Conservation (phyloP, 2,113 vertebrate species). For the Balaeniceps rex region DNA sequence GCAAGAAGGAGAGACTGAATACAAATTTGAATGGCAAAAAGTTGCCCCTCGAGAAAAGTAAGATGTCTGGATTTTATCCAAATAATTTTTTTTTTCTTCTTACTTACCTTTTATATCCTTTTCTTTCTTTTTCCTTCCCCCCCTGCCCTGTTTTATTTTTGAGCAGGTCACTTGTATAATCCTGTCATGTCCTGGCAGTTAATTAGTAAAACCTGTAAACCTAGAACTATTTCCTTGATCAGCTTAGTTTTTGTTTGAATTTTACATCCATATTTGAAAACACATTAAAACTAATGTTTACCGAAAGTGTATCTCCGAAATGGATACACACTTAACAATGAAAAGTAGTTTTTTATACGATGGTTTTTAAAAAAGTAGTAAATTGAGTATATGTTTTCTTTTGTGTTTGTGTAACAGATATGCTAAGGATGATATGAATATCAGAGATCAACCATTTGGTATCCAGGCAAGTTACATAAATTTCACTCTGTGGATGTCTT, state of each 20-base stretch:
- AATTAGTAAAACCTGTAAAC: background rate
- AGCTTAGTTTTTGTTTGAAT: background rate
- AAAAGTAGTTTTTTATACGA: background rate
- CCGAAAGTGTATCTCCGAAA: background rate
- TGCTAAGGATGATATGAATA: conserved; percentile 98
- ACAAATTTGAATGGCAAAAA: conserved; percentile 99
- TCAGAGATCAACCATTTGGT: conserved; percentile 98
- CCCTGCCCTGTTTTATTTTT: background rate
- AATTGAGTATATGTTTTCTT: background rate
- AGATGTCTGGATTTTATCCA: conserved; percentile 13
- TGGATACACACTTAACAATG: background rate
- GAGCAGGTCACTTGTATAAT: background rate
- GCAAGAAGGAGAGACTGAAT: conserved; percentile 93
- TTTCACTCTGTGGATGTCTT: conserved; percentile 36
- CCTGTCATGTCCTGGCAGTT: background rate
- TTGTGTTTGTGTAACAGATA: conserved; percentile 78
- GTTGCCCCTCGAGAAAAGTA: conserved; percentile 96
- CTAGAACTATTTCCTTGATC: background rate
- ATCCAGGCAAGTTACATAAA: conserved; percentile 85
- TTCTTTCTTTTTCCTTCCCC: background rate
- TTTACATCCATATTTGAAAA: background rate
- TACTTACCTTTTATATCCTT: background rate
- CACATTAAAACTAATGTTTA: background rate
- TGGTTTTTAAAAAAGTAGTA: background rate
- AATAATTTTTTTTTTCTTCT: background rate